Base-by-base conservation (phyloP, 2,888 invertebrate genomes). In the Teleogryllus oceanicus region DNA sequence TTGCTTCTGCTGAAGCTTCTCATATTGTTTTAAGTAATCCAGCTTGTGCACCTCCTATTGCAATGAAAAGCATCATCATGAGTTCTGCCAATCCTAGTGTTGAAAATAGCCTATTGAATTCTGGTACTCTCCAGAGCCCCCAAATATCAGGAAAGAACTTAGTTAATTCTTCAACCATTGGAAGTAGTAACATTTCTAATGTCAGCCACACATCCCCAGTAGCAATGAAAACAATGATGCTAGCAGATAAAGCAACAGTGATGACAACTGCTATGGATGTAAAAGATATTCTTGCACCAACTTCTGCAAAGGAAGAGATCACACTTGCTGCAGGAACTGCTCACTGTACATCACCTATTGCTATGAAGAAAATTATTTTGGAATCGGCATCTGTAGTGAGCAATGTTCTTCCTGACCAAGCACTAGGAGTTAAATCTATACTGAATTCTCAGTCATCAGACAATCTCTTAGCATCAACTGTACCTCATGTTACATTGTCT, bases 51-150 rank as follows among this genome's bases (percentile, higher is more conserved):
- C 78, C 81, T 77, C 80, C 82, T 24, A 78, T 80, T 20, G 81
- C 78, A 11, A 49, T 79, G 12, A 82, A 82, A 76, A 79, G 77
- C 20, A 79, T 81, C 51, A 80, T 82, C n/a, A 77, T 82, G 49
- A 76, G 51, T 49, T 24, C 80, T 75, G 75, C 75, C 12, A 74
- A 77, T 21, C 74, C 78, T 20, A 49, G 78, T n/a, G 18, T 78
- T 50, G 80, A 78, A 18, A 76, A 77, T 16, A 76, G 74, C 4
- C 51, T 62, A 18, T 37, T 79, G 16, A 75, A 75, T 20, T 20
- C 76, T n/a, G 20, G 78, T 18, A 75, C 81, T 21, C n/a, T 75
- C 75, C 20, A 20, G 10, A 21, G 21, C n/a, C 18, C n/a, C 20
- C 62, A 51, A 21, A 50, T 78, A 11, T 18, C 13, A 11, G 74